A percentile compares a stretch with the other conserved stretches of the same genome.
Evolutionary conservation across 2,113 vertebrate species (phyloP).

Genomic region (Aplodontia rufa): DNA sequence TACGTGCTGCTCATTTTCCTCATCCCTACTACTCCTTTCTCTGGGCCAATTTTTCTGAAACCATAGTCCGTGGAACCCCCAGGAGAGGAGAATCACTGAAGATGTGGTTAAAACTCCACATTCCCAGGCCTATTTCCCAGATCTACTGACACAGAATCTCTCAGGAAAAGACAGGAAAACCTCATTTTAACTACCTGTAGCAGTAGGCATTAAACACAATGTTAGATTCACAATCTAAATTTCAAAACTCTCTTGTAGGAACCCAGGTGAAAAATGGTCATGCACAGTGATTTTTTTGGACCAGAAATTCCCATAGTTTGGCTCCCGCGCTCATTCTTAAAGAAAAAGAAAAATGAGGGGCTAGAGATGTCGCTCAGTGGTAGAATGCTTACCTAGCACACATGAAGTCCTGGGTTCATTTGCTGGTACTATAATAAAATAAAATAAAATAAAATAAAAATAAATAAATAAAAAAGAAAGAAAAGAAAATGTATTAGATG

Average conservation of each 20-base stretch:
- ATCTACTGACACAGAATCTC: neutral
- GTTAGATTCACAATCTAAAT: neutral
- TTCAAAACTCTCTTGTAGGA: neutral
- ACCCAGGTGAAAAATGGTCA: neutral
- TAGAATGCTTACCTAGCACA: too few species aligned
- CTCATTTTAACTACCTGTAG: neutral
- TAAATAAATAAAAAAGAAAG: too few species aligned
- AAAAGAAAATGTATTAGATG: neutral
- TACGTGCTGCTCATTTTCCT: neutral
- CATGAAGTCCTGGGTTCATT: too few species aligned
- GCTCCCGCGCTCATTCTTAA: constrained; percentile 10
- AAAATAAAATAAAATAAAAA: too few species aligned
- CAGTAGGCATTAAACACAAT: neutral
- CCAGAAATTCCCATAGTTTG: neutral
- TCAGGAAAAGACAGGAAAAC: neutral
- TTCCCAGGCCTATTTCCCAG: neutral
- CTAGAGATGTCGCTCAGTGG: too few species aligned
- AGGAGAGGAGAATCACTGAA: neutral
- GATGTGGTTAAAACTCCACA: neutral
- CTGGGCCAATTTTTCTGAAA: neutral
- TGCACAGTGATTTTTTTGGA: neutral
- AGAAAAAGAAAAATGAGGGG: neutral
- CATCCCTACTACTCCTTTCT: neutral
- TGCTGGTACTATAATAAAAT: too few species aligned
- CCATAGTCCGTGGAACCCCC: neutral